Evolutionary conservation across 2,113 vertebrate genomes (phyloP), one percentile per base, ranked within the genome.

Genomic region (Megaceryle maxima): DNA sequence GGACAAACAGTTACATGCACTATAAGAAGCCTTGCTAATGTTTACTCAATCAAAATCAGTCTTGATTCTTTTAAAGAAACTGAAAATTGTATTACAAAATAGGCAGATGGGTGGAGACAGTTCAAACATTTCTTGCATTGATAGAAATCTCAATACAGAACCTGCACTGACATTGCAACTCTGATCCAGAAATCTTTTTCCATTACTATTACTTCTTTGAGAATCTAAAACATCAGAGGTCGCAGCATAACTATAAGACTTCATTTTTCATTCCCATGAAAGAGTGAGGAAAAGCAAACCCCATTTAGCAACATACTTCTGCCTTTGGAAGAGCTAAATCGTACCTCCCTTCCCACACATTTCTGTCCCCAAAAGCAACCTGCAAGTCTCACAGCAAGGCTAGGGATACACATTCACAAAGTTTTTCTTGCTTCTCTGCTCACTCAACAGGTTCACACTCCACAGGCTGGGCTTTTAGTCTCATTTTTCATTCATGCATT

Each of bases 401-500:
- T 53, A 88, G 57, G 56, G 92, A 94, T 86, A 92, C 51, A 92
- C 79, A 69, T 48, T 87, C 66, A 84, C 48, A 48, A 26, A 41
- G 35, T 77, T 96, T 92, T 90, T 57, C 53, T 56, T 83, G 39
- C 62, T 87, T 91, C 90, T 92, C 92, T 76, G n/a, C 74, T 91
- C 88, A 76, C 50, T 91, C 92, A 91, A 88, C 90, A 93, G 83
- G 92, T 95, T 94, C 80, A 87, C 88, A 69, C 88, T 84, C 76
- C 53, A 57, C 43, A 75, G 60, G 39, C 83, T 78, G 13, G 0
- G 74, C 39, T 95, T 92, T 85, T 72, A 81, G 72, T 77, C 83
- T n/a, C n/a, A n/a, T n/a, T n/a, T n/a, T n/a, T n/a, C n/a, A n/a
- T n/a, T n/a, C n/a, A n/a, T n/a, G n/a, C n/a, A n/a, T n/a, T n/a